These are phyloP conservation scores for Heptranchias perlo DNA, from an alignment of 2,113 vertebrate species.

Conservation along the genomic window DNA sequence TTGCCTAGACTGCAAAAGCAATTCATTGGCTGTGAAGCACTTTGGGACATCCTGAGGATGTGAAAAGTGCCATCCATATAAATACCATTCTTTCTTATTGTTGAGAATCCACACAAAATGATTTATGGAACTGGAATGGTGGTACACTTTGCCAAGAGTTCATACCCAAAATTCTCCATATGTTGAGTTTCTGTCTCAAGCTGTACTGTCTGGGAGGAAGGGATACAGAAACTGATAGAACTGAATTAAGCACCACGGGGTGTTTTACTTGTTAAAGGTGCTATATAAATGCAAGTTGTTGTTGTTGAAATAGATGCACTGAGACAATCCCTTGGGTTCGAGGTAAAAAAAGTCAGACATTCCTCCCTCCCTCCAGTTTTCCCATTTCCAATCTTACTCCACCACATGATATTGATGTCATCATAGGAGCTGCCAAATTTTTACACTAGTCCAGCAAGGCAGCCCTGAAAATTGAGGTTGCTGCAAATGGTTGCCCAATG, in stretches of 20 bases:
- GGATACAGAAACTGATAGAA: background rate
- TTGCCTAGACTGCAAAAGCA: background rate
- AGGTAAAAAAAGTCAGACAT: background rate
- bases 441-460: background rate
- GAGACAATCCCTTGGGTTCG: background rate
- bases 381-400: background rate
- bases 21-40: background rate
- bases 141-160: background rate
- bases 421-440: background rate
- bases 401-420: background rate
- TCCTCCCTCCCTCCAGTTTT: background rate
- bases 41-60: background rate
- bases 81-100: background rate
- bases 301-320: background rate
- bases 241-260: background rate
- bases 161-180: background rate
- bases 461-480: background rate
- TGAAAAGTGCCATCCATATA: background rate
- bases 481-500: background rate
- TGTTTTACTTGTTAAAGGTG: background rate
- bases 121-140: background rate
- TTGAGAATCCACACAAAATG: background rate
- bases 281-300: background rate
- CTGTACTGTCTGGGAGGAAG: background rate
- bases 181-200: background rate